A percentile compares a stretch with the other conserved stretches of the same genome.
Evolutionary conservation across 2,888 invertebrate species (phyloP).

Genomic region (Stenurella melanura): DNA sequence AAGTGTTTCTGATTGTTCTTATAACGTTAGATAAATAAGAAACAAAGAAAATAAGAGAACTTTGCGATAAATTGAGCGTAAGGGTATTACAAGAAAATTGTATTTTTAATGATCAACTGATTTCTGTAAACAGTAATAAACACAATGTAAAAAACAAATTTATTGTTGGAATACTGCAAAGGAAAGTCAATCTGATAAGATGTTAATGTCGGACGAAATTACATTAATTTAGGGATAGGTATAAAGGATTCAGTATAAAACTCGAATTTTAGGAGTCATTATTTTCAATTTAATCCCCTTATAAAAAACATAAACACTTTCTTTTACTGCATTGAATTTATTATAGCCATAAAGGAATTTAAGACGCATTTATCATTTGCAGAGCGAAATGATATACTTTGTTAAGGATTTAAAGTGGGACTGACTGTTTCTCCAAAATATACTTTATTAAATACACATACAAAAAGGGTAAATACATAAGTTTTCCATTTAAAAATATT

Average conservation of each 20-base stretch:
- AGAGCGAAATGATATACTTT: constrained; percentile 17
- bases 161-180: background rate
- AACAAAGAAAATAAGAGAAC: too few relatives aligned
- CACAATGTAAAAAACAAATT: constrained; percentile 18
- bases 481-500: background rate
- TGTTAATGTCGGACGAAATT: constrained; percentile 3
- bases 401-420: background rate
- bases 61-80: background rate
- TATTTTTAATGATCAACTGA: background rate
- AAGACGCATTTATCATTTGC: constrained; percentile 29
- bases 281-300: constrained; percentile 34
- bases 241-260: background rate
- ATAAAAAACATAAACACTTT: constrained; percentile 39
- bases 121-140: constrained; percentile 5
- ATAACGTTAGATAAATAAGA: too few relatives aligned
- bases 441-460: background rate
- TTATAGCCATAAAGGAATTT: constrained; percentile 33
- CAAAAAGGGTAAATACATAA: background rate
- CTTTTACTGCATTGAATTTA: constrained; percentile 35
- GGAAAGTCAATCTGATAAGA: constrained; percentile 9
- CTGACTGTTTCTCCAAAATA: background rate
- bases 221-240: constrained; percentile 12
- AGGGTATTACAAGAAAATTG: background rate
- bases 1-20: too few relatives aligned
- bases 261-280: constrained; percentile 29